These are phyloP conservation scores for Xanthostigma xanthostigma DNA, from an alignment of 2,888 invertebrate genomes.

Conservation along the genomic window DNA sequence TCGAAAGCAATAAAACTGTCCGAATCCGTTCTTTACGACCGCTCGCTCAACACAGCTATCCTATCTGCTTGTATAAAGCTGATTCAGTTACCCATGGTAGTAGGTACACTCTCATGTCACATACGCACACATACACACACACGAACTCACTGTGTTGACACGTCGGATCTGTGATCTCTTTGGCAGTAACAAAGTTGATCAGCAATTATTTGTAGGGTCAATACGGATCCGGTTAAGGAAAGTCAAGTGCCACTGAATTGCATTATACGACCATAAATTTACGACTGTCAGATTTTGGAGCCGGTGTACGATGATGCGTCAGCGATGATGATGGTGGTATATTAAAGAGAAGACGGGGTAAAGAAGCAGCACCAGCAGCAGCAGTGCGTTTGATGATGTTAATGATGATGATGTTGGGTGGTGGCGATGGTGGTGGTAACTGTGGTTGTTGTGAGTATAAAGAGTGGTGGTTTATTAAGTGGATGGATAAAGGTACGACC, in stretches of 20 bases:
- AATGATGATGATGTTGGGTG: not conserved
- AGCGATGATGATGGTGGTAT: not conserved
- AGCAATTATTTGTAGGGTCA: no score
- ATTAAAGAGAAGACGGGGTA: not conserved
- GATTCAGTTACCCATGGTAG: not conserved
- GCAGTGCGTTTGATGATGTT: not conserved
- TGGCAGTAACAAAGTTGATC: no score
- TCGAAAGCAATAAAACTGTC: slow-evolving; percentile 34
- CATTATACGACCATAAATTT: slow-evolving; percentile 8
- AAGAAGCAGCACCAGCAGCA: slow-evolving; percentile 1
- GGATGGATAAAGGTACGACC: not conserved
- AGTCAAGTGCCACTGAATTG: slow-evolving; percentile 22
- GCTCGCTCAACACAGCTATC: slow-evolving; percentile 22
- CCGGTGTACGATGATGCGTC: not conserved
- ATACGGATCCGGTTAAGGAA: no score
- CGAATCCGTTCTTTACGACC: slow-evolving; percentile 29
- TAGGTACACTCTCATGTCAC: not conserved
- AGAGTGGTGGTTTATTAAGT: not conserved
- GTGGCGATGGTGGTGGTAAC: not conserved
- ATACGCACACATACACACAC: slow-evolving; percentile 2
- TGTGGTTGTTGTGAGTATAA: not conserved
- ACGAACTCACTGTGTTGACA: no score
- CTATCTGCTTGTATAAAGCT: not conserved
- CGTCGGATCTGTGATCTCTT: no score
- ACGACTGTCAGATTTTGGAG: no score